Percentiles rank a stretch among this genome's conserved stretches.
Conservation (phyloP, 2,888 invertebrate species). For the Meteorus colon region DNA sequence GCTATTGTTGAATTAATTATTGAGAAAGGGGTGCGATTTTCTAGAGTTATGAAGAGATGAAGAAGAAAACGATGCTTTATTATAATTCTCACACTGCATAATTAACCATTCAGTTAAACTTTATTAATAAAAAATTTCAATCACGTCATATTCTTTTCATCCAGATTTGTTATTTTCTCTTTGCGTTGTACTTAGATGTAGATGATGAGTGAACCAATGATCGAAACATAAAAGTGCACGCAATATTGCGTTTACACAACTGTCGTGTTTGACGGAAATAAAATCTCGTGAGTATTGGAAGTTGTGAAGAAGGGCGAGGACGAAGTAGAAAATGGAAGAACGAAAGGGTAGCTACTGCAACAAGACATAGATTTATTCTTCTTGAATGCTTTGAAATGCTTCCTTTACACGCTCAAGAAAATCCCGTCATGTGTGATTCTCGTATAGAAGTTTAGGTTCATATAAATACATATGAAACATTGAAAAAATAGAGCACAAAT, state of each 20-base stretch:
- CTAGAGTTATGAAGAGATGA: background rate
- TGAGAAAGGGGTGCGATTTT: background rate
- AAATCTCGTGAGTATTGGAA: constrained; percentile 47
- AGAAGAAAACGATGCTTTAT: constrained; percentile 40
- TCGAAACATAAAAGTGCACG: constrained; percentile 10
- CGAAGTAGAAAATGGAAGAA: constrained; percentile 45
- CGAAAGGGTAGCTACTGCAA: constrained; percentile 38
- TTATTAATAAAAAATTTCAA: constrained; percentile 43
- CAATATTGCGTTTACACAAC: constrained; percentile 15
- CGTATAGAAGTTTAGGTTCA: background rate
- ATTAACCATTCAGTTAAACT: constrained; percentile 38
- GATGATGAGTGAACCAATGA: background rate
- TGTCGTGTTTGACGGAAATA: constrained; percentile 57
- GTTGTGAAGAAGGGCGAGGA: constrained; percentile 40
- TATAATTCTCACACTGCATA: constrained; percentile 45
- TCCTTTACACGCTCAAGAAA: constrained; percentile 35
- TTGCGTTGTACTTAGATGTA: background rate
- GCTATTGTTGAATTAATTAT: constrained; percentile 5
- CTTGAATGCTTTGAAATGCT: constrained; percentile 31
- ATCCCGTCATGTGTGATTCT: constrained; percentile 27
- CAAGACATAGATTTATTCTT: constrained; percentile 21
- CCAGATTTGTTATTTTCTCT: background rate
- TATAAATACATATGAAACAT: background rate
- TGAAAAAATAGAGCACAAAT: constrained; percentile 17
- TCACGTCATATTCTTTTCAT: background rate